Evolutionary conservation across 92 coral and sea anemone species (phyloP).

Genomic region (Isaurus tuberculatus): DNA sequence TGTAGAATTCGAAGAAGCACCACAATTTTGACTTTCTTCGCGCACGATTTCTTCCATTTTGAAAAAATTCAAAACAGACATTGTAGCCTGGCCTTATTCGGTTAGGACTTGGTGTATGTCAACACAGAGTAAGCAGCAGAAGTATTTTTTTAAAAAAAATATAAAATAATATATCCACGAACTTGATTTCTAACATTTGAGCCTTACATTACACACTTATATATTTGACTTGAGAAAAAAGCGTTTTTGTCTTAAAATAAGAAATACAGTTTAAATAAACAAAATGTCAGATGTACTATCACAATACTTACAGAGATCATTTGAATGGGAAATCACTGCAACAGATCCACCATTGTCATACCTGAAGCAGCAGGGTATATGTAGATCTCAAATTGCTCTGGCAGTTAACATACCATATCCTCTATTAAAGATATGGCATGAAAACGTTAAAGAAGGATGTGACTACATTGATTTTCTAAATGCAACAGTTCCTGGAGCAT

Average conservation of each 20-base stretch:
- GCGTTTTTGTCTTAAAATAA: neutral
- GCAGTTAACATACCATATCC: constrained; percentile 42
- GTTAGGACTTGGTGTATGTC: neutral
- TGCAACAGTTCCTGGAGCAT: constrained; percentile 32
- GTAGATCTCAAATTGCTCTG: constrained; percentile 6
- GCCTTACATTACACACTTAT: constrained; percentile 16
- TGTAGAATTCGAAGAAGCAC: constrained; percentile 16
- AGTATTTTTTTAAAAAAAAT: neutral
- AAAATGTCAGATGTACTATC: constrained; percentile 27
- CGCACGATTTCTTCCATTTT: neutral
- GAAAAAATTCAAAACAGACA: neutral
- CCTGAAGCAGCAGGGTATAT: constrained; percentile 1
- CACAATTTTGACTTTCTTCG: constrained; percentile 5
- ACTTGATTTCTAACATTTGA: neutral
- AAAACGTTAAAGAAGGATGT: constrained; percentile 22
- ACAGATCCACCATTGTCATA: neutral
- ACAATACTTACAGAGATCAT: constrained; percentile 2
- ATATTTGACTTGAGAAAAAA: constrained; percentile 22
- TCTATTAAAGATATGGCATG: constrained; percentile 42
- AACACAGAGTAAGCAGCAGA: neutral
- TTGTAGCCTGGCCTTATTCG: constrained; percentile 2
- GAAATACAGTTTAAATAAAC: constrained; percentile 3
- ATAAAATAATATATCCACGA: neutral
- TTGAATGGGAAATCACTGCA: constrained; percentile 8
- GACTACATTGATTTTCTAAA: constrained; percentile 48